A percentile compares a stretch with the other conserved stretches of the same genome.
phyloP scores from a whole-genome alignment of 2,888 invertebrate genomes.

The Sepioteuthis lessoniana region DNA sequence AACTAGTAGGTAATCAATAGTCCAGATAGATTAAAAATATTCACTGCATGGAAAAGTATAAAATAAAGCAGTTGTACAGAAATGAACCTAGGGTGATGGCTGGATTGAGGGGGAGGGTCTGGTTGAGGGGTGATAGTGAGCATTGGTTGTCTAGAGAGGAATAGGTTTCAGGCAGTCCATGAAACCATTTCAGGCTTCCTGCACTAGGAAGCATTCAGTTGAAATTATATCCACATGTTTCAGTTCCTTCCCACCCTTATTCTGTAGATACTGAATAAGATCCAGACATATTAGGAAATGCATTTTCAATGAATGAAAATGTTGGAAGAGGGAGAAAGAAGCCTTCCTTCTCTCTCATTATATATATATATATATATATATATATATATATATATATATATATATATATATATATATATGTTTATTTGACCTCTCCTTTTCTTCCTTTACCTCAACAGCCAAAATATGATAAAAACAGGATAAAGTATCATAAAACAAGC shows the following conservation, averaged over 20 bases:
- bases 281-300: slow-evolving; percentile 20
- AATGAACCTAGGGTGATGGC: no score
- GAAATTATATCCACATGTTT: not conserved
- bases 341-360: not conserved
- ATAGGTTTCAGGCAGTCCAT: not conserved
- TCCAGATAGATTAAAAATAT: not conserved
- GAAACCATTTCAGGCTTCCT: slow-evolving; percentile 6
- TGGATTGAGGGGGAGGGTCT: no score
- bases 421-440: not conserved
- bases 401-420: no score
- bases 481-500: not conserved
- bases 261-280: not conserved
- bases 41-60: not conserved
- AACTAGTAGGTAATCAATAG: not conserved
- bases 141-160: not conserved
- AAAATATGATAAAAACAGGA: not conserved
- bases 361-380: no score
- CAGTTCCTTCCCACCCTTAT: not conserved
- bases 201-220: not conserved
- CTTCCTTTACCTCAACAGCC: not conserved
- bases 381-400: no score
- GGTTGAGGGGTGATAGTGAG: no score
- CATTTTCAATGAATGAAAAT: not conserved
- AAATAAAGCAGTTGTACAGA: not conserved
- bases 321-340: not conserved